Percentiles rank a stretch among this genome's conserved stretches.
phyloP scores from a whole-genome alignment of 2,113 vertebrate species.

The Pogonocichla stellata region DNA sequence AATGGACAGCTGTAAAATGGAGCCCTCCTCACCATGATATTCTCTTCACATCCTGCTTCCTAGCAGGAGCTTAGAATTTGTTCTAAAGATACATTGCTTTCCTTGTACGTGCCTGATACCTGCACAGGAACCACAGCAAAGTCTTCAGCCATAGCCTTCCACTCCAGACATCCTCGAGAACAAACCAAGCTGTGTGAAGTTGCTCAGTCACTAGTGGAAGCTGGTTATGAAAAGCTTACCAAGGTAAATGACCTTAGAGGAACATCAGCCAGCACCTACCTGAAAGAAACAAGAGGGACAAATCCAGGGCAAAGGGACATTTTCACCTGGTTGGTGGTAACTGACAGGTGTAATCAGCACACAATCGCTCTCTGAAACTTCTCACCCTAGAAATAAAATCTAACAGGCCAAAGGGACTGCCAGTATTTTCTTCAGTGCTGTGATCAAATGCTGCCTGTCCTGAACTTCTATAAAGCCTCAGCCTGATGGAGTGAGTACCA shows the following conservation, averaged over 20 bases:
- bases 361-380: background rate
- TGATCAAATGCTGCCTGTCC: background rate
- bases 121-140: background rate
- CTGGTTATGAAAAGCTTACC: background rate
- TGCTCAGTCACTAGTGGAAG: background rate
- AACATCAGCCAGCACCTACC: background rate
- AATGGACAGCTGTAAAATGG: background rate
- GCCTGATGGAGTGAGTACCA: background rate
- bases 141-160: background rate
- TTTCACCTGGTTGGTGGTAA: background rate
- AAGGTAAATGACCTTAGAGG: background rate
- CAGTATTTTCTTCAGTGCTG: background rate
- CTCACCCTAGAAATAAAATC: background rate
- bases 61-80: background rate
- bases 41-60: background rate
- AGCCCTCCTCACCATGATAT: rapidly evolving
- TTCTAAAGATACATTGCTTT: background rate
- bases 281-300: background rate
- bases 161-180: rapidly evolving
- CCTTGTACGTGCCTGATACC: background rate
- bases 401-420: background rate
- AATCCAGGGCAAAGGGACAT: background rate
- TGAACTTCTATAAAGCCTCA: background rate
- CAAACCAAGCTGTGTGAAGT: background rate
- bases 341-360: background rate